Conservation (phyloP, 2,888 invertebrate genomes). For the Scrobipalpa atriplicella region DNA sequence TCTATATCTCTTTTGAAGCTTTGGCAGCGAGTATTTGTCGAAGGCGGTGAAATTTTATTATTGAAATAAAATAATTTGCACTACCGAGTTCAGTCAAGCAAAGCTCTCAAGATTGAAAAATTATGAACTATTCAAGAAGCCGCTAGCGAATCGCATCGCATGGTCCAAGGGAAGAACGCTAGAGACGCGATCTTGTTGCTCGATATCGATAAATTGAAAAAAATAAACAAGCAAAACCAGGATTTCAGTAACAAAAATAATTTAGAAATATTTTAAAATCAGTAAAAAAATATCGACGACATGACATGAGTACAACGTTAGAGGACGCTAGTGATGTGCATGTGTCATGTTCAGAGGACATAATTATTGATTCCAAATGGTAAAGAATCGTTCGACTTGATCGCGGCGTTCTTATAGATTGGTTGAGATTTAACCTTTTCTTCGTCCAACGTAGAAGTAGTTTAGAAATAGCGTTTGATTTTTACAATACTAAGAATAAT, state of each 20-base stretch:
- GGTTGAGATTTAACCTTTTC: constrained; percentile 62
- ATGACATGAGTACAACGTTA: constrained; percentile 15
- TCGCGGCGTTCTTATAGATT: constrained; percentile 56
- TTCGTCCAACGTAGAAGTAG: constrained; percentile 79
- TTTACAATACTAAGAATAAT: constrained; percentile 51
- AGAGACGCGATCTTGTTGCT: constrained; percentile 53
- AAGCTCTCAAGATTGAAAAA: background rate
- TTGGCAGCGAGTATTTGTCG: background rate
- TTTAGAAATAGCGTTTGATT: constrained; percentile 65
- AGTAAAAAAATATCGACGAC: background rate
- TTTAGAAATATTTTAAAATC: background rate
- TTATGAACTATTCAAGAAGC: constrained; percentile 5
- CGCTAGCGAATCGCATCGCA: background rate
- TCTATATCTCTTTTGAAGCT: no score
- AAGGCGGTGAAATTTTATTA: background rate
- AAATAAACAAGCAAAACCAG: background rate
- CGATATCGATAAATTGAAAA: constrained; percentile 40
- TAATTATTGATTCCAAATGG: background rate
- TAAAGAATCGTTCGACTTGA: constrained; percentile 56
- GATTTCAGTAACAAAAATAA: background rate
- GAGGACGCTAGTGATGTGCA: constrained; percentile 37
- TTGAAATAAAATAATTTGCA: background rate
- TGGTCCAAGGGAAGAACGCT: constrained; percentile 47
- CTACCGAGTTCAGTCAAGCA: background rate
- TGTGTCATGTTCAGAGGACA: constrained; percentile 5